Percentiles rank a stretch among this genome's conserved stretches.
Conservation (phyloP, 2,797 vertebrate genomes). For the Anguilla megastoma region DNA sequence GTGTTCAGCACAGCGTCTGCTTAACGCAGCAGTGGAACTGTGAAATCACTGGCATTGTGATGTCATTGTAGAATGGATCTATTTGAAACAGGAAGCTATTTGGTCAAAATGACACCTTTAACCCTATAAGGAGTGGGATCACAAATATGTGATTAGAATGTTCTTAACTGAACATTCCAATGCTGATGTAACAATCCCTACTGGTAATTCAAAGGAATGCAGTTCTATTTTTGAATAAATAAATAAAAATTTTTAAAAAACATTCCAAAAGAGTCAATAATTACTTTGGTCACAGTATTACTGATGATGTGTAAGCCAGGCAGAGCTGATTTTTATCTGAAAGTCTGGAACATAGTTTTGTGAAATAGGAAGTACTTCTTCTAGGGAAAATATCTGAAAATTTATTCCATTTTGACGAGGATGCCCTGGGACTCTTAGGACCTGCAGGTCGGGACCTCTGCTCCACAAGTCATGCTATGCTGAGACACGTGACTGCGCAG, state of each 20-base stretch:
- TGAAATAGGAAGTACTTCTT: not conserved
- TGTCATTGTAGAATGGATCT: not conserved
- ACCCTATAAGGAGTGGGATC: too few species aligned
- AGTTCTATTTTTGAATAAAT: too few species aligned
- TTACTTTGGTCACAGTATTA: not conserved
- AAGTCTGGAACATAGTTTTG: not conserved
- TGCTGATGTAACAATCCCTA: too few species aligned
- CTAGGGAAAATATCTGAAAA: not conserved
- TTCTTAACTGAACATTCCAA: too few species aligned
- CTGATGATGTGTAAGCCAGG: not conserved
- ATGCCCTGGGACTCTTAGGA: not conserved
- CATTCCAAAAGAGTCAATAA: not conserved
- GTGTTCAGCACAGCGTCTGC: too few species aligned
- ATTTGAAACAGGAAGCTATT: not conserved
- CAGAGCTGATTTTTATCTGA: not conserved
- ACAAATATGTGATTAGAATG: too few species aligned
- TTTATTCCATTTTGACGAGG: not conserved
- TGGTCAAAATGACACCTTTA: not conserved
- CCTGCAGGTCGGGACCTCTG: too few species aligned
- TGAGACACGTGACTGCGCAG: too few species aligned
- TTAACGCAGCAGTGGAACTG: too few species aligned
- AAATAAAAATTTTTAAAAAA: too few species aligned
- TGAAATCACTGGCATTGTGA: not conserved
- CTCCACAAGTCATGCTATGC: too few species aligned
- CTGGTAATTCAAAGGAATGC: too few species aligned